A percentile compares a stretch with the other conserved stretches of the same genome.
Evolutionary conservation across 2,797 vertebrate species (phyloP).

Genomic region (Melanogrammus aeglefinus): DNA sequence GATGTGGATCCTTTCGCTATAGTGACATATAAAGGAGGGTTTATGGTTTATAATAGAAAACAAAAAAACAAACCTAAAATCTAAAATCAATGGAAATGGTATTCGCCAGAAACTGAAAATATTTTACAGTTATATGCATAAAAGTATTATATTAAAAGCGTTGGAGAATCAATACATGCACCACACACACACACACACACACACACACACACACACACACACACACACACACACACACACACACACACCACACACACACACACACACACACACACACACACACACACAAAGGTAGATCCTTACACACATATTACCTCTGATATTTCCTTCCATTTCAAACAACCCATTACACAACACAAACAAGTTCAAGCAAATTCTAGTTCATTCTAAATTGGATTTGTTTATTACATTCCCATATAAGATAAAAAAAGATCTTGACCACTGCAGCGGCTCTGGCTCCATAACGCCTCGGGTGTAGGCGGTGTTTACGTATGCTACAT

Average conservation of each 20-base stretch:
- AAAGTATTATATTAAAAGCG: constrained; percentile 36
- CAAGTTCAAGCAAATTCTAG: constrained; percentile 17
- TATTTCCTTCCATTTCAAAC: constrained; percentile 12
- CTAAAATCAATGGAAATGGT: constrained; percentile 25
- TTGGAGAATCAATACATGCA: constrained; percentile 35
- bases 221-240: too few relatives aligned
- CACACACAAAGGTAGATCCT: constrained; percentile 32
- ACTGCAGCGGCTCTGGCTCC: constrained; percentile 3
- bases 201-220: constrained; percentile 14
- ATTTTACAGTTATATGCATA: constrained; percentile 53
- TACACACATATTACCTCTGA: constrained; percentile 16
- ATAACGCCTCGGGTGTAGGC: constrained; percentile 39
- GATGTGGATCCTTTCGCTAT: constrained; percentile 25
- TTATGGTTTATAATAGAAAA: constrained; percentile 57
- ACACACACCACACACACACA: constrained; percentile 6
- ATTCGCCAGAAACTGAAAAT: constrained; percentile 30
- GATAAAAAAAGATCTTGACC: constrained; percentile 24
- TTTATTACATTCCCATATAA: constrained; percentile 18
- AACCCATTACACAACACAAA: constrained; percentile 6
- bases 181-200: neutral
- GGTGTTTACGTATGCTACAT: constrained; percentile 58
- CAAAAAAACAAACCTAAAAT: constrained; percentile 39
- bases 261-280: too few relatives aligned
- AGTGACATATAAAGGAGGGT: constrained; percentile 23
- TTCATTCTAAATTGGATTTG: constrained; percentile 3